A percentile compares a stretch with the other conserved stretches of the same genome.
phyloP scores from a whole-genome alignment of 2,888 invertebrate genomes.

The Lasioglossum oenotherae region DNA sequence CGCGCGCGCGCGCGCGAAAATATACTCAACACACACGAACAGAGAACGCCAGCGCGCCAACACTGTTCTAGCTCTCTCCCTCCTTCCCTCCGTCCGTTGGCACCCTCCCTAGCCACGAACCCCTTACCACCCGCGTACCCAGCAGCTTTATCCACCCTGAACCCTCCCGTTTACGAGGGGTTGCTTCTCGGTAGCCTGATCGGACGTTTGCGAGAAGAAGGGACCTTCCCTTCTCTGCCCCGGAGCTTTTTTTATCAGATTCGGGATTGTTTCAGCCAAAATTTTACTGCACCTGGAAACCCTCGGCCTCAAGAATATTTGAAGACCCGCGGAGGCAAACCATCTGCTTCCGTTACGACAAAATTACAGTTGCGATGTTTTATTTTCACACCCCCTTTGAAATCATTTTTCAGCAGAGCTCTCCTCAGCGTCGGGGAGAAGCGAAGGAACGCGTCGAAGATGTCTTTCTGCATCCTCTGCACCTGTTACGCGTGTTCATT shows the following conservation, averaged over 20 bases:
- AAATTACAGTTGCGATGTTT: background rate
- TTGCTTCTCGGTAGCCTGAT: conserved; percentile 65
- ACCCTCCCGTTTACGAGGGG: conserved; percentile 68
- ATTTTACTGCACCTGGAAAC: conserved; percentile 14
- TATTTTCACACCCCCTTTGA: background rate
- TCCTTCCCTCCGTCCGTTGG: conserved; percentile 45
- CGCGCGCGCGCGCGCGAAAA: no score
- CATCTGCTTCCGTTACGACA: background rate
- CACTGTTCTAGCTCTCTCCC: conserved; percentile 24
- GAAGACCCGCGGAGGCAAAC: background rate
- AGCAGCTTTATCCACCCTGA: conserved; percentile 71
- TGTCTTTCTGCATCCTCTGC: background rate
- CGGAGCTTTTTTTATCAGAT: conserved; percentile 46
- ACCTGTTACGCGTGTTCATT: background rate
- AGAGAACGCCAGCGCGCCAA: conserved; percentile 22
- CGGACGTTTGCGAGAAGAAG: conserved; percentile 60
- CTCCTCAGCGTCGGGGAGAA: background rate
- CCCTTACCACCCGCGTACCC: conserved; percentile 69
- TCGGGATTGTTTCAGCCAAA: conserved; percentile 35
- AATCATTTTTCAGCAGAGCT: background rate
- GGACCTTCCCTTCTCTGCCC: conserved; percentile 43
- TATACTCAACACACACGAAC: background rate
- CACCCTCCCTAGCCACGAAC: conserved; percentile 60
- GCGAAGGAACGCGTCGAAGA: background rate
- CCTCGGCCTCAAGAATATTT: background rate